Percentiles rank a stretch among this genome's conserved stretches.
These are phyloP conservation scores for Exocentrus adspersus DNA, from an alignment of 2,888 invertebrate species.

Conservation along the genomic window DNA sequence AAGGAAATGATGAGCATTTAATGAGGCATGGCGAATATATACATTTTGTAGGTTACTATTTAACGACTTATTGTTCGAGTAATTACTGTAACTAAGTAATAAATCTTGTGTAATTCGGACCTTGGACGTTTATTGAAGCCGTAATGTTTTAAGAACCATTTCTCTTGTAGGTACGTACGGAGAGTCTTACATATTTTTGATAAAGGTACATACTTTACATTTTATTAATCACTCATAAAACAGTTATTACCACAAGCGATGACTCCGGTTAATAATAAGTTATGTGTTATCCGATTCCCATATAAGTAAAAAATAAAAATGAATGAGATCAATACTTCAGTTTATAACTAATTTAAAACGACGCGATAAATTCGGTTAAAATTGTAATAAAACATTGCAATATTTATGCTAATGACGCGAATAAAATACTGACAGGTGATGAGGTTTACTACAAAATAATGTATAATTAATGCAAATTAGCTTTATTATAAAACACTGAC, in stretches of 20 bases:
- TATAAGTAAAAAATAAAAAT: slow-evolving; percentile 8
- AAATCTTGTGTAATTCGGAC: too few species aligned
- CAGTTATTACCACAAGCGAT: slow-evolving; percentile 1
- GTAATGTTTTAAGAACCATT: too few species aligned
- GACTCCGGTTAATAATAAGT: slow-evolving; percentile 7
- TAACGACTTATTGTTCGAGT: not conserved
- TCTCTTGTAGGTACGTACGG: too few species aligned
- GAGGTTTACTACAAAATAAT: slow-evolving; percentile 12
- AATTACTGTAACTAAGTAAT: not conserved
- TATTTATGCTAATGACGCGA: slow-evolving; percentile 3
- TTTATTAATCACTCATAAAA: slow-evolving; percentile 11
- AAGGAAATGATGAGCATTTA: too few species aligned
- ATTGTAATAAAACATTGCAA: slow-evolving; percentile 6
- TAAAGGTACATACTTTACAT: too few species aligned
- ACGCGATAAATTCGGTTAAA: not conserved
- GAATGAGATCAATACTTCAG: slow-evolving; percentile 5
- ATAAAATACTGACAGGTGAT: slow-evolving; percentile 15
- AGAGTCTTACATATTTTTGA: too few species aligned
- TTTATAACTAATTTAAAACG: slow-evolving; percentile 4
- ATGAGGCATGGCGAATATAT: too few species aligned
- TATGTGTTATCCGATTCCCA: slow-evolving; percentile 6
- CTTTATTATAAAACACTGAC: slow-evolving; percentile 12
- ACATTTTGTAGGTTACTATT: too few species aligned
- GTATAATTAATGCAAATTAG: slow-evolving; percentile 8
- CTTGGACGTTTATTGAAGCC: too few species aligned